Evolutionary conservation across 2,888 invertebrate genomes (phyloP).

Genomic region (Xestia xanthographa): DNA sequence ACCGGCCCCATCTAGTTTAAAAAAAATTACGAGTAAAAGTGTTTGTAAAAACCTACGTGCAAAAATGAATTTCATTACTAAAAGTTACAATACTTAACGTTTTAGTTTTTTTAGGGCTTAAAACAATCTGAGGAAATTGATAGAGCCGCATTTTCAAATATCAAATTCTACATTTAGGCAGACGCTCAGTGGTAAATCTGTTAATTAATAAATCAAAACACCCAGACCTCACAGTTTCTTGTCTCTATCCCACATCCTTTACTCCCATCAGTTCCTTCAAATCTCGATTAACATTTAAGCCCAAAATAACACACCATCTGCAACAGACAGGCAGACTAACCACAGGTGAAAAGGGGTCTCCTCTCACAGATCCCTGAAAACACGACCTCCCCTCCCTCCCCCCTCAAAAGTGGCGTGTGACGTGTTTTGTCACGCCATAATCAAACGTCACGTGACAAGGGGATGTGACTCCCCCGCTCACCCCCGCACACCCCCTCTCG

Average conservation of each 20-base stretch:
- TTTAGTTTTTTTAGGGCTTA: neutral
- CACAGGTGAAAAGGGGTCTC: slow-evolving; percentile 57
- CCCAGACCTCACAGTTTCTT: neutral
- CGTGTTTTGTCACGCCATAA: slow-evolving; percentile 82
- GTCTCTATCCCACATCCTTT: neutral
- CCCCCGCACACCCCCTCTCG: slow-evolving; percentile 39
- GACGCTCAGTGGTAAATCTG: neutral
- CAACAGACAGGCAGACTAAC: slow-evolving; percentile 49
- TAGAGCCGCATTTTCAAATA: neutral
- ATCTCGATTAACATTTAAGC: slow-evolving; percentile 24
- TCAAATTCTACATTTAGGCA: neutral
- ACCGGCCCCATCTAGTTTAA: no score
- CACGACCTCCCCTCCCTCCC: slow-evolving; percentile 32
- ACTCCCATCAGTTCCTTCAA: neutral
- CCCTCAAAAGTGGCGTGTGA: slow-evolving; percentile 74
- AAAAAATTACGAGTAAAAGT: no score
- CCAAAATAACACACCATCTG: slow-evolving; percentile 51
- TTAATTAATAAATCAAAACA: neutral
- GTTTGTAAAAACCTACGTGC: no score
- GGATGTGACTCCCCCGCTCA: slow-evolving; percentile 48
- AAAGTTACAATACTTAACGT: neutral
- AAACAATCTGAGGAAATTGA: neutral
- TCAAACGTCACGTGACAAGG: slow-evolving; percentile 72
- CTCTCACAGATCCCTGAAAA: slow-evolving; percentile 64
- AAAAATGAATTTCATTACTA: no score